Percentiles rank a stretch among this genome's conserved stretches.
Evolutionary conservation across 2,888 invertebrate species (phyloP).

Genomic region (Perithous albicinctus): DNA sequence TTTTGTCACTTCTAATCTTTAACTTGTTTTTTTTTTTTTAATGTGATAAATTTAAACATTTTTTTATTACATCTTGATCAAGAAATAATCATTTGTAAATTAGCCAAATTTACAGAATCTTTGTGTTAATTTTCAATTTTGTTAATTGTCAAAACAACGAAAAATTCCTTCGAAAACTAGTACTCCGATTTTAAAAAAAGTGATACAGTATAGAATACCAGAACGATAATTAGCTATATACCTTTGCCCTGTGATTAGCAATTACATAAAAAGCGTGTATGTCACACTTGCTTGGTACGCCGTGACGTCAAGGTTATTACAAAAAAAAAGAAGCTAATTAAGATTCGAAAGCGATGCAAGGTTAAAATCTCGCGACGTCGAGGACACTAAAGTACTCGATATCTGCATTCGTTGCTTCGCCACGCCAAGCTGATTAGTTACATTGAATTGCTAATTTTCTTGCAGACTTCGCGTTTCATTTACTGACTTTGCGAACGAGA

Average conservation of each 20-base stretch:
- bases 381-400: constrained; percentile 58
- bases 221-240: neutral
- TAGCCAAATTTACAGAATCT: no score
- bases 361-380: constrained; percentile 56
- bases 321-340: constrained; percentile 69
- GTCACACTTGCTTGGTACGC: constrained; percentile 47
- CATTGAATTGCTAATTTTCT: constrained; percentile 34
- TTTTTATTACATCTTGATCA: no score
- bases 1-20: no score
- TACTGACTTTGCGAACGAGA: neutral
- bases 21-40: no score
- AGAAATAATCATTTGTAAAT: no score
- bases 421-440: neutral
- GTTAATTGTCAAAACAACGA: no score
- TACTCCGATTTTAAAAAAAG: no score
- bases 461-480: neutral
- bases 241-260: neutral
- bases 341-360: constrained; percentile 76
- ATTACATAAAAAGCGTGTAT: neutral
- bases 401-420: constrained; percentile 7
- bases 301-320: constrained; percentile 67
- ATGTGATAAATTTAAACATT: no score
- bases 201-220: no score
- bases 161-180: no score
- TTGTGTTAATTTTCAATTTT: no score